These are phyloP conservation scores for Phrixothrix hirtus DNA, from an alignment of 2,888 invertebrate genomes.

Conservation along the genomic window DNA sequence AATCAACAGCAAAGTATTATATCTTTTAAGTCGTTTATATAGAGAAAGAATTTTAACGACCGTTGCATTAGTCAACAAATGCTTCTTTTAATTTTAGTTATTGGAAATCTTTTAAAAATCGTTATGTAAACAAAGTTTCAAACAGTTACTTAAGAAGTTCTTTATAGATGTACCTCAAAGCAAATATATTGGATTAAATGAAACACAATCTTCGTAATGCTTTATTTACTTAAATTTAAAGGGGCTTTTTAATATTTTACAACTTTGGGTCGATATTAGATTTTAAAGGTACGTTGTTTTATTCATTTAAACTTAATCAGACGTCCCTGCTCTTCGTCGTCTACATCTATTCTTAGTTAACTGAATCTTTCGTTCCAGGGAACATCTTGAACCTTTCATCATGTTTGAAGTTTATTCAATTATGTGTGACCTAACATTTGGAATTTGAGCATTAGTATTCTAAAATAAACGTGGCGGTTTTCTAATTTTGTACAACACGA, in stretches of 20 bases:
- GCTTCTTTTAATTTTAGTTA: not conserved
- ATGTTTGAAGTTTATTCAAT: slow-evolving; percentile 17
- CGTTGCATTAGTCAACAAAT: no score
- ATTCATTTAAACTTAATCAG: not conserved
- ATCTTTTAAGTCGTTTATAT: no score
- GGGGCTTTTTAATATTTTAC: not conserved
- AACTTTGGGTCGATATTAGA: not conserved
- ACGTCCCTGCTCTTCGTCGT: not conserved
- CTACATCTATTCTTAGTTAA: slow-evolving; percentile 9
- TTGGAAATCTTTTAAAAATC: no score
- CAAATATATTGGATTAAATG: not conserved
- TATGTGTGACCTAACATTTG: slow-evolving; percentile 11
- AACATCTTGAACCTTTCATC: slow-evolving; percentile 12
- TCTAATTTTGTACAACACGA: no score
- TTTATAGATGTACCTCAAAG: not conserved
- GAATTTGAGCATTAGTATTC: no score
- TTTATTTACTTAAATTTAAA: not conserved
- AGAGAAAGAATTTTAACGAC: no score
- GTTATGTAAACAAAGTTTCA: no score
- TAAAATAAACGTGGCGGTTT: no score
- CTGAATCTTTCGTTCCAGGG: slow-evolving; percentile 8
- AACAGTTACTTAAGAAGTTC: no score
- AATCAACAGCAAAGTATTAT: no score
- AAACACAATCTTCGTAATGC: not conserved
- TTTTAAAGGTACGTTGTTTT: not conserved